These are phyloP conservation scores for Lasioglossum lativentre DNA, from an alignment of 2,888 invertebrate genomes.

Conservation along the genomic window DNA sequence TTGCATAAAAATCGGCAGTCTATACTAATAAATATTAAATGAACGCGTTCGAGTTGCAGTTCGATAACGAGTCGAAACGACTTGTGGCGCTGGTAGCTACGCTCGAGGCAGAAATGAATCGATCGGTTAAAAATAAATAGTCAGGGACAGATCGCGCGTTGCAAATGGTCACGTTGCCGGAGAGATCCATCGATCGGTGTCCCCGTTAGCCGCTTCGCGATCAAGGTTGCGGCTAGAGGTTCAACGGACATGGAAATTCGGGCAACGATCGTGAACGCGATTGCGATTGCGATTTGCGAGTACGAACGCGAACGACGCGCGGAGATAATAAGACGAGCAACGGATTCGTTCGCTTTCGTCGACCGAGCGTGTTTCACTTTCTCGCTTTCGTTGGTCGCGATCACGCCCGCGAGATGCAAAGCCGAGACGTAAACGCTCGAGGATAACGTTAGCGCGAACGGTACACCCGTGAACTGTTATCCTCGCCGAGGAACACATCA, in stretches of 20 bases:
- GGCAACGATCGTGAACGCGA: slow-evolving; percentile 14
- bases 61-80: neutral
- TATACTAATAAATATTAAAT: neutral
- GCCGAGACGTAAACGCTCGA: slow-evolving; percentile 52
- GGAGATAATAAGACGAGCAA: neutral
- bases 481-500: slow-evolving; percentile 74
- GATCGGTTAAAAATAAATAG: slow-evolving; percentile 7
- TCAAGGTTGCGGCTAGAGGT: slow-evolving; percentile 43
- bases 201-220: slow-evolving; percentile 50
- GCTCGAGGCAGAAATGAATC: slow-evolving; percentile 3
- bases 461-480: slow-evolving; percentile 82
- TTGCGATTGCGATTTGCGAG: neutral
- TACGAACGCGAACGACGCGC: neutral
- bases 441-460: slow-evolving; percentile 82
- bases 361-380: slow-evolving; percentile 63
- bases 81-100: neutral
- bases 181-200: slow-evolving; percentile 45
- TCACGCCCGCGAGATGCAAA: slow-evolving; percentile 65
- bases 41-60: neutral
- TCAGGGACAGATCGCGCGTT: slow-evolving; percentile 48
- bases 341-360: neutral
- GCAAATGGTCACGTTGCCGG: slow-evolving; percentile 40
- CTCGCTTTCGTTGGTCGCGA: slow-evolving; percentile 71
- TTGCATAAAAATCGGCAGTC: neutral
- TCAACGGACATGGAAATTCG: slow-evolving; percentile 35